Base-by-base conservation (phyloP, 2,888 invertebrate species). In the Hartigia nigra region DNA sequence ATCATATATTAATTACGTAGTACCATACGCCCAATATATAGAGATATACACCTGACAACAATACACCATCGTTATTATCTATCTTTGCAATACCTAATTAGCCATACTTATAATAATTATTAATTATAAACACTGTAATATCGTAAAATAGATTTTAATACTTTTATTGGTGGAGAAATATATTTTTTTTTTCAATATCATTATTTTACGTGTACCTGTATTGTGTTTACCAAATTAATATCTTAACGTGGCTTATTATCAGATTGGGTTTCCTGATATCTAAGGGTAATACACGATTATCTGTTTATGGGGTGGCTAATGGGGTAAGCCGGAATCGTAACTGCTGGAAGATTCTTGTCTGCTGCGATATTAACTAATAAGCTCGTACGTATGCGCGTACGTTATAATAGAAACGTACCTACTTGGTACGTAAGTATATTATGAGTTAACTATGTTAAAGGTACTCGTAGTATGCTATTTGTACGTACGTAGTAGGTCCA, bases 241-340 rank as follows among this genome's bases (percentile, higher is more conserved):
- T 89, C 89, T 87, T 84, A 84, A 82, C 84, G 82, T 83, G 83
- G 82, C 82, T 81, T 78, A 83, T 86, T 88, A 90, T 90, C 89
- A 87, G 90, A 90, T 89, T 88, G 86, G 87, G 83, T 85, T 82
- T 76, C 81, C 80, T 83, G 87, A 86, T 89, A 88, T 85, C 88
- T 86, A 80, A 84, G 84, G 85, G 84, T 86, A 86, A 87, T 85
- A 86, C 84, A 82, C 85, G 87, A 90, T 88, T 90, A 89, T 87
- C 90, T 90, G 90, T 90, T 90, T 90, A 90, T 87, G 84, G 88
- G 81, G 78, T 82, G 85, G 86, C 86, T 89, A 90, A 89, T 88
- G 84, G 89, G 39, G 0, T 23, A 55, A 55, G 23, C 14, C 9
- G 23, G 83, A 82, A 81, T 78, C 82, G 82, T 79, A 86, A 82